Conservation (phyloP, 2,113 vertebrate species). For the Eurystomus gularis region DNA sequence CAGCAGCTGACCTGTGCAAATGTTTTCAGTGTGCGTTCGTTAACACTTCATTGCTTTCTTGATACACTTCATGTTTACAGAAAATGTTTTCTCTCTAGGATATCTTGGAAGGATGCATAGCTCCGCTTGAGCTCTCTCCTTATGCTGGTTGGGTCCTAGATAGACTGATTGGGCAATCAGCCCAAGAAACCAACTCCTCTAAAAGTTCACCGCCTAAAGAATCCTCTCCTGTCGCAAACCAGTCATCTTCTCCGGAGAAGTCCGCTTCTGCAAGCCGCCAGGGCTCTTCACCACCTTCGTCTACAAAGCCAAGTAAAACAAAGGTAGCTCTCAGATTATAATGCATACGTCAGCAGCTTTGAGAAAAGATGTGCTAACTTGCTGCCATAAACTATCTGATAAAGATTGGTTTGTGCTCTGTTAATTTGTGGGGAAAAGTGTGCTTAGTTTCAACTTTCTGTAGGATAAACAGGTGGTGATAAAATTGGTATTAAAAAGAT, state of each 20-base stretch:
- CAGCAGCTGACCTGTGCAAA: accelerated
- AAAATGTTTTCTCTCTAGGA: conserved; percentile 38
- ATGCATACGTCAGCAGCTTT: not conserved
- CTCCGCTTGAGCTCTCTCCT: conserved; percentile 63
- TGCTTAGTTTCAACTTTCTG: not conserved
- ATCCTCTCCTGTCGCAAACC: not conserved
- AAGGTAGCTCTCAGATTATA: conserved; percentile 40
- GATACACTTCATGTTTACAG: accelerated
- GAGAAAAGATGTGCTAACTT: not conserved
- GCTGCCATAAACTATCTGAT: not conserved
- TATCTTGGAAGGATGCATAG: conserved; percentile 65
- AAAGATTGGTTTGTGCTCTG: not conserved
- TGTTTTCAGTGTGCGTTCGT: accelerated
- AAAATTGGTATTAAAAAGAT: not conserved
- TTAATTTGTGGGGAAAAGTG: not conserved
- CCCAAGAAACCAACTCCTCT: not conserved
- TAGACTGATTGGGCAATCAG: not conserved
- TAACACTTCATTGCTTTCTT: not conserved
- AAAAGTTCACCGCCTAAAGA: not conserved
- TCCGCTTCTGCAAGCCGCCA: not conserved
- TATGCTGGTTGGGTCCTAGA: conserved; percentile 77
- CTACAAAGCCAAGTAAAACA: not conserved
- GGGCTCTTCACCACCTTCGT: not conserved
- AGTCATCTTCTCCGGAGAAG: not conserved
- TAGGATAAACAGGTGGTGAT: not conserved